Base-by-base conservation (phyloP, 1,140 invertebrate genomes). In the Drosophila grimshawi region DNA sequence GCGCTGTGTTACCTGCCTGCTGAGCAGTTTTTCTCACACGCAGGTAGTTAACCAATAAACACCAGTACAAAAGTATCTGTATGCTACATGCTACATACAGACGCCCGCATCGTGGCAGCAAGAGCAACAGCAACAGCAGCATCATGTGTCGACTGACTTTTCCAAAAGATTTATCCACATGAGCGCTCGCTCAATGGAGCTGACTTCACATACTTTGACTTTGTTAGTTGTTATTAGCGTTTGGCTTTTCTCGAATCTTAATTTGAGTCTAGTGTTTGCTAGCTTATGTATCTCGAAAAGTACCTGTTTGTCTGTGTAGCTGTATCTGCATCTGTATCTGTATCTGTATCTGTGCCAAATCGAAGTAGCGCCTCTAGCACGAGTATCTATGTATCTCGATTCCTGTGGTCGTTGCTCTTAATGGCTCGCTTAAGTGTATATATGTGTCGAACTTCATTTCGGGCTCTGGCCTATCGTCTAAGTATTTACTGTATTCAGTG, bases 41-140 rank as follows among this genome's bases (percentile, higher is more conserved):
- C 83, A 86, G 83, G 83, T 86, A 86, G 83, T 81, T 86, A 76
- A 78, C 81, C 78, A 74, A 76, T 76, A 76, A 72, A 79, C 77
- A 79, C 57, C 52, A 56, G 48, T 11, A 45, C 46, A 76, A 68
- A 77, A 71, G 74, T 78, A 80, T 89, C 80, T 88, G 61, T 68
- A 71, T 66, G 76, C 79, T 80, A 75, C 64, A 60, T 41, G 51
- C 30, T 30, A 35, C 19, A 19, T 19, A 71, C 63, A 68, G 49
- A 63, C 64, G 70, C 74, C 79, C 70, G 71, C 71, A 81, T 72
- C 51, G 55, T 52, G 46, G 52, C 37, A 11, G 29, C 48, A 27
- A 19, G 29, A 27, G 46, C 48, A 27, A 19, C 35, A 27, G 46
- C 35, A 5, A n/a, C n/a, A n/a, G 59, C 4, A 3, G 39, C n/a